Base-by-base conservation (phyloP, 2,113 vertebrate genomes). In the Pavo muticus region DNA sequence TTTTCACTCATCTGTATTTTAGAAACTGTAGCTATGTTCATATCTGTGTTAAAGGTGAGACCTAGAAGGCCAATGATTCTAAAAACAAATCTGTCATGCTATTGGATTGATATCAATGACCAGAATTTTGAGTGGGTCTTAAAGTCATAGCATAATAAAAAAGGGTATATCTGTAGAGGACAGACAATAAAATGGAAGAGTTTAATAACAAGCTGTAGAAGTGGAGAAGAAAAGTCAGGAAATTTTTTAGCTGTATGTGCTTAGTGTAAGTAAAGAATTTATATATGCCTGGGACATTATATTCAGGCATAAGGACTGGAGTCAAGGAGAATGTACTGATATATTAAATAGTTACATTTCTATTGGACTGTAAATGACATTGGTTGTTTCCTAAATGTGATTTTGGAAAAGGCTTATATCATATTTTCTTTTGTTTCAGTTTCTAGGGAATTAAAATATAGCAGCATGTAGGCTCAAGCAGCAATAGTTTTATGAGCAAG, bases 341-440 rank as follows among this genome's bases (percentile, higher is more conserved):
- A 54, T 50, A 74, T 89, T 92, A 84, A 93, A 87, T 35, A 84
- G 39, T 30, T 89, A 68, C 32, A 61, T 79, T 94, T 89, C 70
- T 91, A 44, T 68, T 89, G 24, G 29, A 79, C 72, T 94, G 59
- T 75, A 94, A 94, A 88, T 78, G 11, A 12, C 65, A 84, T 70
- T 78, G 52, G 30, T 92, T 81, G 39, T 79, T 87, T 90, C 54
- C 52, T 19, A 91, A 83, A 94, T 56, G 84, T 10, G 52, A 79
- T 92, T 88, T 73, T 77, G 56, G 56, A 88, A 93, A 94, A 39
- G 30, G 11, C 11, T 82, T 86, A 40, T 84, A 82, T 67, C 5
- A 52, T 35, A 47, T 91, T 85, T 91, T 74, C 20, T 87, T 93
- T 88, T 94, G 57, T 65, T 88, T 70, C 6, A 39, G 73, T 78